These are phyloP conservation scores for Escarpia spicata DNA, from an alignment of 2,888 invertebrate genomes.

Conservation along the genomic window DNA sequence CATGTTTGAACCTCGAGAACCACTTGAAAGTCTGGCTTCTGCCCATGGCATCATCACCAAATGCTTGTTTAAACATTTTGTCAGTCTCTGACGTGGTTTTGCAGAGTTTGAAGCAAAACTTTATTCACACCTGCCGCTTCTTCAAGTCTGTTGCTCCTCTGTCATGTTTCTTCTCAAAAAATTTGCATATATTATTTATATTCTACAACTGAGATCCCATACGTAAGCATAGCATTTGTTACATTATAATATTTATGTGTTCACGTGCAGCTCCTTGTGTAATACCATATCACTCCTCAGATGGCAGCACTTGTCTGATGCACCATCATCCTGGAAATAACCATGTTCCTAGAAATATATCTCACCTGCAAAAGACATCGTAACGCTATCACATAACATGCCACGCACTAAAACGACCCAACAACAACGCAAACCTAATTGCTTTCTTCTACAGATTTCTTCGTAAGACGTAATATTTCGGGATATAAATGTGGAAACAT, in stretches of 20 bases:
- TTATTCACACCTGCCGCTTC: too few species aligned
- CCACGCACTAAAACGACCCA: not conserved
- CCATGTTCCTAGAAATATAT: not conserved
- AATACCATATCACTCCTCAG: constrained; percentile 4
- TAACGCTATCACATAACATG: not conserved
- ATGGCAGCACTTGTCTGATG: not conserved
- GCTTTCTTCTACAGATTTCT: not conserved
- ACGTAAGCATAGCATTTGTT: not conserved
- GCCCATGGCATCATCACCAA: too few species aligned
- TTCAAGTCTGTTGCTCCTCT: too few species aligned
- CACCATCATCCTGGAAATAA: not conserved
- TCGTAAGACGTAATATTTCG: not conserved
- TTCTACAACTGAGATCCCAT: not conserved
- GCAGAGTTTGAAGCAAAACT: too few species aligned
- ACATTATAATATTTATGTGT: not conserved
- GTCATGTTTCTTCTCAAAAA: too few species aligned
- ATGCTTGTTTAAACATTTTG: too few species aligned
- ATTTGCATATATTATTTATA: too few species aligned
- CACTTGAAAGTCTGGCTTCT: too few species aligned
- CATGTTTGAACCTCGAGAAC: too few species aligned
- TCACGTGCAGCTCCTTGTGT: not conserved
- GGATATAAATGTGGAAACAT: not conserved
- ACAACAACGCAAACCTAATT: not conserved
- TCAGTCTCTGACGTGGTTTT: too few species aligned
- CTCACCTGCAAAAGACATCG: not conserved